Evolutionary conservation across 2,113 vertebrate species (phyloP).

Genomic region (Taxidea taxus): DNA sequence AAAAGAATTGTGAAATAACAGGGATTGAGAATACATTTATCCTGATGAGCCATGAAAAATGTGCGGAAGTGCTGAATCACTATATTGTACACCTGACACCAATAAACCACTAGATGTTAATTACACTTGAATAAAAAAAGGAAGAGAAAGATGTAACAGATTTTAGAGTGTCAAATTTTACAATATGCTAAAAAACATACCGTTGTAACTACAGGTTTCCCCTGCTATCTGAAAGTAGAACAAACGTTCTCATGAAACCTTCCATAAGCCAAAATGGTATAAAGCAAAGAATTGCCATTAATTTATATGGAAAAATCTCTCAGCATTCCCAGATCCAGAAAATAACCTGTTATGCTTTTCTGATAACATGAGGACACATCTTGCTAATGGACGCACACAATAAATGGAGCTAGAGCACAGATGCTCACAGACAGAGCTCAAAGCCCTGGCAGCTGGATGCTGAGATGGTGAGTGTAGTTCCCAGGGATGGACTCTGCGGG

Average conservation of each 20-base stretch:
- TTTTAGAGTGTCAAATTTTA: conserved; percentile 18
- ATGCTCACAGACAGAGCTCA: neutral
- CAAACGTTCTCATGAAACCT: neutral
- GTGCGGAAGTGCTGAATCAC: neutral
- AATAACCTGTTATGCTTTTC: neutral
- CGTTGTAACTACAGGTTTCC: neutral
- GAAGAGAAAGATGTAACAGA: neutral
- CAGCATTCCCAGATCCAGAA: neutral
- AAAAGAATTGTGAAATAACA: neutral
- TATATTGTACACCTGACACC: neutral
- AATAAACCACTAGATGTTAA: neutral
- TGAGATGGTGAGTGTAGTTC: neutral
- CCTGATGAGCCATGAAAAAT: neutral
- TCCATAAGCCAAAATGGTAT: neutral
- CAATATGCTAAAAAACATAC: neutral
- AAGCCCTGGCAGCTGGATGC: neutral
- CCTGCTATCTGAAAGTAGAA: neutral
- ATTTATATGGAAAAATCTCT: neutral
- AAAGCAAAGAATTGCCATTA: neutral
- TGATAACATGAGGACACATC: neutral
- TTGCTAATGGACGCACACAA: neutral
- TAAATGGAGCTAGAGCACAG: neutral
- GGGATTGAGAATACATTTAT: neutral
- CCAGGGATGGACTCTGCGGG: neutral
- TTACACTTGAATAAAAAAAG: neutral